A percentile compares a stretch with the other conserved stretches of the same genome.
These are phyloP conservation scores for Prietella phreatophila DNA, from an alignment of 2,113 vertebrate species.

Conservation along the genomic window DNA sequence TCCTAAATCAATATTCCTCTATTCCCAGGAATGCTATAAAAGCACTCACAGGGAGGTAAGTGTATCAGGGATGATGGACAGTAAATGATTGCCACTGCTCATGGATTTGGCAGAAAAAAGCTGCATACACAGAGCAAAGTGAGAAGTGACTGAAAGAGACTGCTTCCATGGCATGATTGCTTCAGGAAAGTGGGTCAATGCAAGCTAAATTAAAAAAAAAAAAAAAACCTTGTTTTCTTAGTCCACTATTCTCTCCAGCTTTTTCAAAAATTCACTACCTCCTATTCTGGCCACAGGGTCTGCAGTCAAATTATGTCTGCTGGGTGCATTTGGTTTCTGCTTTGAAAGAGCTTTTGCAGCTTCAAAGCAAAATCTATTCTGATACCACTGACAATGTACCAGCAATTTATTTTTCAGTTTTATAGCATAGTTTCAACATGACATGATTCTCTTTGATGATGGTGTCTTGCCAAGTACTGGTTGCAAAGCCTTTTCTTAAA, in stretches of 20 bases:
- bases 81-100: conserved; percentile 32
- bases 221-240: neutral
- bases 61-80: conserved; percentile 11
- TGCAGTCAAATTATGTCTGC: neutral
- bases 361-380: neutral
- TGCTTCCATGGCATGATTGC: neutral
- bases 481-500: neutral
- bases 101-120: conserved; percentile 41
- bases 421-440: neutral
- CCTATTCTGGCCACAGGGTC: neutral
- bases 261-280: neutral
- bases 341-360: neutral
- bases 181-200: conserved; percentile 34
- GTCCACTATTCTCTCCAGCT: neutral
- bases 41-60: conserved; percentile 28
- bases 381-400: neutral
- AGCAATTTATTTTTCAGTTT: conserved; percentile 1
- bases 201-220: neutral
- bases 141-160: neutral
- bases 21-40: conserved; percentile 44
- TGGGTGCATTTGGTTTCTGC: neutral
- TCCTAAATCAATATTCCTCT: conserved; percentile 48
- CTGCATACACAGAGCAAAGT: conserved; percentile 5
- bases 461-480: neutral
- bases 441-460: conserved; percentile 2